Conservation (phyloP, 1,140 invertebrate species). For the Drosophila jambulina region DNA sequence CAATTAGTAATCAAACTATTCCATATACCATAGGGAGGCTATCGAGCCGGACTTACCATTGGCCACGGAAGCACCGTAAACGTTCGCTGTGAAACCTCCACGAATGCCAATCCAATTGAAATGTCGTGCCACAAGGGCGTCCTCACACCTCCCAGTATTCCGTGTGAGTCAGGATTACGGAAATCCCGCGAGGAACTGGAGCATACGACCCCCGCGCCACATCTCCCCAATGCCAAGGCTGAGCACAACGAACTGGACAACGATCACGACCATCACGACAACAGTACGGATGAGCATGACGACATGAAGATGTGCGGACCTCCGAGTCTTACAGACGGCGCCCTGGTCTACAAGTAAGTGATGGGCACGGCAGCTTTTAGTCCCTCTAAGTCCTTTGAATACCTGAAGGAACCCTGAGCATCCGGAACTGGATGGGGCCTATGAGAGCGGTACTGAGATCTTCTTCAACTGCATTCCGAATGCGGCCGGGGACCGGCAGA, state of each 20-base stretch:
- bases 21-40: slow-evolving; percentile 86
- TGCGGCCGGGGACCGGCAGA: slow-evolving; percentile 91
- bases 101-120: slow-evolving; percentile 79
- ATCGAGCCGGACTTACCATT: slow-evolving; percentile 91
- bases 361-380: not conserved
- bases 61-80: slow-evolving; percentile 90
- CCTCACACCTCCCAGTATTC: slow-evolving; percentile 87
- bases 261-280: slow-evolving; percentile 55
- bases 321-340: slow-evolving; percentile 72
- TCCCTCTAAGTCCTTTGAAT: not conserved
- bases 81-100: slow-evolving; percentile 88
- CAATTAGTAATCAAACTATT: not conserved
- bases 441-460: slow-evolving; percentile 92
- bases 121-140: slow-evolving; percentile 89
- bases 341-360: slow-evolving; percentile 81
- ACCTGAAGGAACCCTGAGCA: slow-evolving; percentile 69
- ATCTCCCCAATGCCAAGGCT: slow-evolving; percentile 14
- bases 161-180: slow-evolving; percentile 85
- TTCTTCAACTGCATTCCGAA: slow-evolving; percentile 92
- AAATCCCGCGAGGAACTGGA: slow-evolving; percentile 77
- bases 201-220: slow-evolving; percentile 49
- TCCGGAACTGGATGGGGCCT: slow-evolving; percentile 86
- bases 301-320: slow-evolving; percentile 82
- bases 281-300: slow-evolving; percentile 73
- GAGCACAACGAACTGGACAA: slow-evolving; percentile 86